phyloP scores from a whole-genome alignment of 2,113 vertebrate genomes.

The Percopsis transmontana region DNA sequence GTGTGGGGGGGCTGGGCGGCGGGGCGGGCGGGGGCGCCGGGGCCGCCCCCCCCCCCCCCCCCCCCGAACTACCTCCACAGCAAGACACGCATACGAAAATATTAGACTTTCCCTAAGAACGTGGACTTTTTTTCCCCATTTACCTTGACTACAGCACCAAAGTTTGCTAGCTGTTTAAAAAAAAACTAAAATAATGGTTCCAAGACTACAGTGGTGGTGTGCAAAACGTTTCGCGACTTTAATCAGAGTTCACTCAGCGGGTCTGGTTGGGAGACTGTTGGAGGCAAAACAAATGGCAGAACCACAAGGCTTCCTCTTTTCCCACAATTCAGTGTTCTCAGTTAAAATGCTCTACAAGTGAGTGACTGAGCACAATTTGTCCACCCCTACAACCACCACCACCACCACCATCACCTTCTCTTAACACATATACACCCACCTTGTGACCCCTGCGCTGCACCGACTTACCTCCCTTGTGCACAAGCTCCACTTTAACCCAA shows the following conservation, averaged over 20 bases:
- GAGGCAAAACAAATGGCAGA: constrained; percentile 68
- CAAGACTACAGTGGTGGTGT: neutral
- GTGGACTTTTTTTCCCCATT: too few relatives aligned
- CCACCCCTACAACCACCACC: constrained; percentile 6
- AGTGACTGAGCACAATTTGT: constrained; percentile 69
- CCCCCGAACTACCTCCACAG: too few relatives aligned
- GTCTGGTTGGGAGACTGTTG: constrained; percentile 30
- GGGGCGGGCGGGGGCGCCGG: constrained; percentile 9
- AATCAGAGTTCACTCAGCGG: constrained; percentile 40
- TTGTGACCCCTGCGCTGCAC: constrained; percentile 34
- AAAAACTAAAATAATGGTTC: neutral
- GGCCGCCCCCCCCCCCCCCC: too few relatives aligned
- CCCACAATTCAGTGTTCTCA: constrained; percentile 70
- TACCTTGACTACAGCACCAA: neutral
- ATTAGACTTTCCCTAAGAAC: too few relatives aligned
- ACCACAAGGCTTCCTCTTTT: constrained; percentile 51
- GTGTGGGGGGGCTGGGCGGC: constrained; percentile 25
- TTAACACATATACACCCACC: constrained; percentile 65
- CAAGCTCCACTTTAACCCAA: constrained; percentile 84
- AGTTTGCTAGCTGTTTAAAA: too few relatives aligned
- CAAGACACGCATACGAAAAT: too few relatives aligned
- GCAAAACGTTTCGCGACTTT: constrained; percentile 12
- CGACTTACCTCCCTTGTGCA: constrained; percentile 47
- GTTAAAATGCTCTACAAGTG: constrained; percentile 55
- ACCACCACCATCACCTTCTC: constrained; percentile 28